These are phyloP conservation scores for Cossypha niveicapilla DNA, from an alignment of 2,797 vertebrate species.

Conservation along the genomic window DNA sequence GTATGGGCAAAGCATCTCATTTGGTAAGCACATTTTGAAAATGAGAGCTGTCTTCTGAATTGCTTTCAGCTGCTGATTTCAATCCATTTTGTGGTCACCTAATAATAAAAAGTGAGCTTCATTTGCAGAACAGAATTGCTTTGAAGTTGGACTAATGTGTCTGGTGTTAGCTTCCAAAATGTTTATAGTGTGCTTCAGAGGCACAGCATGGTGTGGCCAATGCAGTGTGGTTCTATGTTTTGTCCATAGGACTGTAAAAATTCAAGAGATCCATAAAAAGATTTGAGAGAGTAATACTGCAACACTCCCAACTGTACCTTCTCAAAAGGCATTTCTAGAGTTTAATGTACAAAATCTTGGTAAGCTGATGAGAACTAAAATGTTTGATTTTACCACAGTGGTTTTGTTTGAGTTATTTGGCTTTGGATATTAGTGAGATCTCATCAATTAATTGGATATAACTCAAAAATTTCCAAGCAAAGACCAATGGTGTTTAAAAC, in stretches of 20 bases:
- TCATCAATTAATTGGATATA: too few species aligned
- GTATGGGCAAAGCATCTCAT: neutral
- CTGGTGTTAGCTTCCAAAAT: neutral
- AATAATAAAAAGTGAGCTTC: neutral
- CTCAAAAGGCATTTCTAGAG: neutral
- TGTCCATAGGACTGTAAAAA: neutral
- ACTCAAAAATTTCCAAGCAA: too few species aligned
- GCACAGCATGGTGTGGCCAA: neutral
- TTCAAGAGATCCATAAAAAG: neutral
- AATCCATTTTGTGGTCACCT: neutral
- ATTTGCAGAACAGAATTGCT: neutral
- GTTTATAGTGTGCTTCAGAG: neutral
- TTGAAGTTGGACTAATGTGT: neutral
- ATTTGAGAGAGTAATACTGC: neutral
- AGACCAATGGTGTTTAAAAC: too few species aligned
- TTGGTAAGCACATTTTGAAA: neutral
- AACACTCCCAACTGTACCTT: neutral
- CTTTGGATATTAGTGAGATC: too few species aligned
- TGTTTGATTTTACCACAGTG: too few species aligned
- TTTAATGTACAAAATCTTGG: neutral
- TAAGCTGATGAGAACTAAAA: too few species aligned
- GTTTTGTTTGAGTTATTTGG: too few species aligned
- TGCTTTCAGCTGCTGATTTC: neutral
- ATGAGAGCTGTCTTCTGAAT: neutral
- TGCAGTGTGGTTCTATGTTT: neutral